Evolutionary conservation across 1,140 invertebrate species (phyloP).

Genomic region (Oncopodura yosiiana): DNA sequence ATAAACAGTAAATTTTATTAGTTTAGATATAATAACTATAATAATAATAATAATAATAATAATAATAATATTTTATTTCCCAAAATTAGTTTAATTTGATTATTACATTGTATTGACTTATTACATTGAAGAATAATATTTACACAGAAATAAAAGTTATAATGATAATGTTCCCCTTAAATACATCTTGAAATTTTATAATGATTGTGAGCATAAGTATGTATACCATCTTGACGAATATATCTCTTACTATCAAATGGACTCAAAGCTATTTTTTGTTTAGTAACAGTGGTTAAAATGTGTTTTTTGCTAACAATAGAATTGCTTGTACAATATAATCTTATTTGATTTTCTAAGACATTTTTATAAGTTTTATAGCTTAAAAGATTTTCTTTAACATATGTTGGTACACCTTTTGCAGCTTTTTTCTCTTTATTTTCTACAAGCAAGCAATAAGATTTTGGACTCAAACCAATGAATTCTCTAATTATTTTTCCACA

Average conservation of each 20-base stretch:
- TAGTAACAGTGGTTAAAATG: neutral
- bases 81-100: no score
- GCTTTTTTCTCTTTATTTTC: slow-evolving; percentile 9
- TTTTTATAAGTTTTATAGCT: neutral
- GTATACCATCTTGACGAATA: slow-evolving; percentile 4
- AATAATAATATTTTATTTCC: no score
- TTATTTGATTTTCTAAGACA: neutral
- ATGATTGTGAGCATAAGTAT: slow-evolving; percentile 8
- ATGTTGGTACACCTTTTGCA: slow-evolving; percentile 3
- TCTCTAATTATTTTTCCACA: slow-evolving; percentile 38
- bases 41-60: no score
- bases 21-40: no score
- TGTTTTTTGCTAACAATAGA: slow-evolving; percentile 1
- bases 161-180: no score
- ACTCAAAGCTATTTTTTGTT: neutral
- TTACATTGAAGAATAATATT: no score
- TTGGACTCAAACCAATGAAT: slow-evolving; percentile 42
- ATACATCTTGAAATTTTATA: neutral
- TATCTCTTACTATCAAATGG: slow-evolving; percentile 8
- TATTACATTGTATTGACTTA: no score
- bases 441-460: slow-evolving; percentile 40
- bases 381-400: neutral
- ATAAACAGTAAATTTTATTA: no score
- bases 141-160: no score
- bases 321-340: neutral